phyloP scores from a whole-genome alignment of 2,113 vertebrate genomes.

The Oreocharis arfaki region DNA sequence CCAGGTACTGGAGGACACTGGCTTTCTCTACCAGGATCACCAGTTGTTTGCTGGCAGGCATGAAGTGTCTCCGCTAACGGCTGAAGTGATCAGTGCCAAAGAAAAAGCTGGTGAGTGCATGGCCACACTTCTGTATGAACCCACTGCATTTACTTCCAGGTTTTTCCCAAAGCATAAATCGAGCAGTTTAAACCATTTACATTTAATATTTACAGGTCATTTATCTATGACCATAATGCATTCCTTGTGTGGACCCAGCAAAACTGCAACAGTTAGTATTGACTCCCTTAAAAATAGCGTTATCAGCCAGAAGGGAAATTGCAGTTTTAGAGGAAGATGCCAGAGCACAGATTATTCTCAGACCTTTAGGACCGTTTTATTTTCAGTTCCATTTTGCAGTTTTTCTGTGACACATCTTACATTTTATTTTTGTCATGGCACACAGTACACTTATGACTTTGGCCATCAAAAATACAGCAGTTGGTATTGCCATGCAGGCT shows the following conservation, averaged over 20 bases:
- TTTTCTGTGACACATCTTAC: neutral
- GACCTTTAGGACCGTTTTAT: neutral
- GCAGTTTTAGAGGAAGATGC: neutral
- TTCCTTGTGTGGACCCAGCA: neutral
- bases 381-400: neutral
- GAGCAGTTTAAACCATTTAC: neutral
- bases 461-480: neutral
- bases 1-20: constrained; percentile 65
- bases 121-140: neutral
- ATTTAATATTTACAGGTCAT: neutral
- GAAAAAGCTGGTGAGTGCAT: constrained; percentile 69
- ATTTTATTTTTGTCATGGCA: neutral
- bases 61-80: constrained; percentile 59
- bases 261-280: neutral
- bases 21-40: constrained; percentile 67
- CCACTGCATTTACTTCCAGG: too few species aligned
- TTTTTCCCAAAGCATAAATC: neutral
- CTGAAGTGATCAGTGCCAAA: constrained; percentile 54
- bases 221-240: neutral
- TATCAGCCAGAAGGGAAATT: neutral
- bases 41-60: constrained; percentile 65
- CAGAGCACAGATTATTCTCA: neutral
- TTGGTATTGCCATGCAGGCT: neutral
- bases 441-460: neutral
- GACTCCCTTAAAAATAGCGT: neutral